Percentiles rank a stretch among this genome's conserved stretches.
Evolutionary conservation across 1,140 invertebrate species (phyloP).

Genomic region (Argopecten irradians): DNA sequence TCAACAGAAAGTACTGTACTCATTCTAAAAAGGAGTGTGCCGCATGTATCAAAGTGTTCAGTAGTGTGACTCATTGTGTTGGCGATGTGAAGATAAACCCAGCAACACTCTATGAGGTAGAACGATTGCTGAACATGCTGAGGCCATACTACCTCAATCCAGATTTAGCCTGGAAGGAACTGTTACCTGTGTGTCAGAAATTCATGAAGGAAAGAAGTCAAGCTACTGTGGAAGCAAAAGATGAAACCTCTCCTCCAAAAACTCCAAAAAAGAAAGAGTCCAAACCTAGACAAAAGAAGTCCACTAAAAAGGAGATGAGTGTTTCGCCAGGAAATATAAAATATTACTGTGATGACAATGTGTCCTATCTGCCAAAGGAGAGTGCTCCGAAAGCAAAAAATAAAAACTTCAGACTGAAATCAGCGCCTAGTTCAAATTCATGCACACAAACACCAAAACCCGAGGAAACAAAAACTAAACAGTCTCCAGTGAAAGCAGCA

Average conservation of each 20-base stretch:
- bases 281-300: neutral
- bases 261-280: slow-evolving; percentile 5
- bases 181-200: slow-evolving; percentile 58
- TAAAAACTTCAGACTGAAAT: neutral
- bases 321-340: neutral
- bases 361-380: neutral
- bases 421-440: neutral
- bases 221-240: neutral
- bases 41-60: slow-evolving; percentile 21
- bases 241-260: neutral
- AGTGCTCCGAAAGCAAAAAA: neutral
- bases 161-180: slow-evolving; percentile 53
- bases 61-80: slow-evolving; percentile 27
- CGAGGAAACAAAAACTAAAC: slow-evolving; percentile 28
- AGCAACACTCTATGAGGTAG: slow-evolving; percentile 67
- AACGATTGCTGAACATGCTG: slow-evolving; percentile 65
- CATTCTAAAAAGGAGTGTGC: slow-evolving; percentile 25
- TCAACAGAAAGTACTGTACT: slow-evolving; percentile 33
- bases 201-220: slow-evolving; percentile 57
- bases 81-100: slow-evolving; percentile 57
- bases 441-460: neutral
- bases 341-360: neutral
- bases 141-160: slow-evolving; percentile 63
- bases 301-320: neutral
- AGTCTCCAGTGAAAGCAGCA: neutral